A percentile compares a stretch with the other conserved stretches of the same genome.
Conservation (phyloP, 2,797 vertebrate genomes). For the Orientallactaga sibirica region DNA sequence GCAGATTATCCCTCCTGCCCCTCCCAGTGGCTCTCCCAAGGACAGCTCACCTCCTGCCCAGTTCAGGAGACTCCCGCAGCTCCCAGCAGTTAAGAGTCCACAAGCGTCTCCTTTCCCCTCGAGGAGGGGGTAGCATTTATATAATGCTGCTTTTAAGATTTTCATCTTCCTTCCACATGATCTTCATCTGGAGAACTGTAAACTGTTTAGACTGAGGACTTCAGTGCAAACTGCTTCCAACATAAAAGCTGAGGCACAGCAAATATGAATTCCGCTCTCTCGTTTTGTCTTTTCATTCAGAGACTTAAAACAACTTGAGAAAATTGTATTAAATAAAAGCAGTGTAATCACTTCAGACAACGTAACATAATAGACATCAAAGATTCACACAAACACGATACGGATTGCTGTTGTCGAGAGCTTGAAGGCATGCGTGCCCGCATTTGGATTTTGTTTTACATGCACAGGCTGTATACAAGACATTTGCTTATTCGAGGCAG, state of each 20-base stretch:
- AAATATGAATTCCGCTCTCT: conserved; percentile 56
- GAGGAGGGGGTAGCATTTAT: background rate
- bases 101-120: conserved; percentile 11
- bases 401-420: conserved; percentile 38
- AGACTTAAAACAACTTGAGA: conserved; percentile 80
- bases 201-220: conserved; percentile 79
- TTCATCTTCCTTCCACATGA: conserved; percentile 77
- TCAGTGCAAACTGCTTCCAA: conserved; percentile 65
- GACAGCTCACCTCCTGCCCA: conserved; percentile 13
- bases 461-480: conserved; percentile 69
- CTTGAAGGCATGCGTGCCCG: conserved; percentile 61
- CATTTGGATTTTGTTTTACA: conserved; percentile 75
- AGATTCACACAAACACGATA: conserved; percentile 72
- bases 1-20: conserved; percentile 51
- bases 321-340: conserved; percentile 77
- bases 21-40: conserved; percentile 6
- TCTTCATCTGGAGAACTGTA: conserved; percentile 81
- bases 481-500: conserved; percentile 76
- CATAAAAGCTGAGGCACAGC: conserved; percentile 72
- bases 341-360: conserved; percentile 79
- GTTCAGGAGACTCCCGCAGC: background rate
- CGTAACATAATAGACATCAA: conserved; percentile 78
- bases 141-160: conserved; percentile 72
- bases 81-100: conserved; percentile 12
- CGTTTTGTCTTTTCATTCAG: conserved; percentile 55